phyloP scores from a whole-genome alignment of 2,888 invertebrate genomes.

The Phortica okadai region DNA sequence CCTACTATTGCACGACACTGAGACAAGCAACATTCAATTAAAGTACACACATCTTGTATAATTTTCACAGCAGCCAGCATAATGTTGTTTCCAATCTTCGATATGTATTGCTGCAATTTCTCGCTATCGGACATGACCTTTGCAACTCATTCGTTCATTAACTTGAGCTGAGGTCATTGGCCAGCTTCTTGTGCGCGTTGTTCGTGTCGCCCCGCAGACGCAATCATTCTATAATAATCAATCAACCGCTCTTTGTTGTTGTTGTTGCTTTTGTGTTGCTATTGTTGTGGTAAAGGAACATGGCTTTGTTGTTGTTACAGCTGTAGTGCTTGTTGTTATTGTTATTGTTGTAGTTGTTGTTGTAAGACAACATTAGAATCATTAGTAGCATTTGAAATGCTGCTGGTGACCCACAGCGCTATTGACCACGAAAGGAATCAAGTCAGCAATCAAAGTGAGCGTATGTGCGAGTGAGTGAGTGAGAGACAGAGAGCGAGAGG shows the following conservation, averaged over 20 bases:
- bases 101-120: neutral
- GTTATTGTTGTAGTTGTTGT: conserved; percentile 20
- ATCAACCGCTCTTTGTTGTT: conserved; percentile 53
- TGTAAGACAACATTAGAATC: conserved; percentile 55
- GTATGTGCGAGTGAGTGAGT: neutral
- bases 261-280: conserved; percentile 17
- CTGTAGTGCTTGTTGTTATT: conserved; percentile 20
- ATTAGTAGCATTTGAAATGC: conserved; percentile 61
- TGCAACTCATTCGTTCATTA: conserved; percentile 29
- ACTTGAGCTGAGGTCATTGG: conserved; percentile 23
- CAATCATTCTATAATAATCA: conserved; percentile 59
- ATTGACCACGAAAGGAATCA: conserved; percentile 59
- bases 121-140: conserved; percentile 42
- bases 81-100: too few species aligned
- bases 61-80: too few species aligned
- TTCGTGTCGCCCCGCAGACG: conserved; percentile 4
- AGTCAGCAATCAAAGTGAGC: conserved; percentile 29
- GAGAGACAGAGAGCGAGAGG: too few species aligned
- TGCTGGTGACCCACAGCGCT: conserved; percentile 57
- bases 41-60: too few species aligned
- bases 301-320: conserved; percentile 21
- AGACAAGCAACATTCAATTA: too few species aligned
- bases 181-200: conserved; percentile 9
- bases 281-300: conserved; percentile 37
- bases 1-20: too few species aligned